Evolutionary conservation across 2,888 invertebrate genomes (phyloP).

Genomic region (Melanostoma mellinum): DNA sequence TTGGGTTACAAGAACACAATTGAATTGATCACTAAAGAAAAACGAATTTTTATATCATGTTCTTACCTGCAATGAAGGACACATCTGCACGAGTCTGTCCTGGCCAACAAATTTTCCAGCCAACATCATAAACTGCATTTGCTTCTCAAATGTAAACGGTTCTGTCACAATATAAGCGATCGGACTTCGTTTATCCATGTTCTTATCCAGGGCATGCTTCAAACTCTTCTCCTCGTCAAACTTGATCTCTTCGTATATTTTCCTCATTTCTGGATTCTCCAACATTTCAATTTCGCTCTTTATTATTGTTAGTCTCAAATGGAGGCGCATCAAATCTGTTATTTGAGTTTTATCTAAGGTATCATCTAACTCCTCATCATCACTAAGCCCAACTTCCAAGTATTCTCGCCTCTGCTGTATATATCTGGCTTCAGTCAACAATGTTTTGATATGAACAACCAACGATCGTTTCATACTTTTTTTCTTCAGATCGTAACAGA

Average conservation of each 20-base stretch:
- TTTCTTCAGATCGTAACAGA: constrained; percentile 85
- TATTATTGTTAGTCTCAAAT: constrained; percentile 84
- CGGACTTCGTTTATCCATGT: constrained; percentile 56
- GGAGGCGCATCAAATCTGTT: constrained; percentile 83
- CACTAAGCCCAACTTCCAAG: constrained; percentile 81
- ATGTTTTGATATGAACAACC: constrained; percentile 83
- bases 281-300: constrained; percentile 84
- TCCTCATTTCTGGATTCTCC: constrained; percentile 84
- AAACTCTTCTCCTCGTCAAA: constrained; percentile 70
- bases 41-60: not conserved
- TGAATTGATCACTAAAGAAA: no score
- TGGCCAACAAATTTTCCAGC: constrained; percentile 80
- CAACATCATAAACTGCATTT: constrained; percentile 81
- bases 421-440: constrained; percentile 84
- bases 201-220: constrained; percentile 40
- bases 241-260: constrained; percentile 81
- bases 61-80: constrained; percentile 78
- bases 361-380: constrained; percentile 79
- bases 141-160: constrained; percentile 82
- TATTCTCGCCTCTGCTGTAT: constrained; percentile 82
- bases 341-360: constrained; percentile 79
- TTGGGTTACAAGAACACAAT: no score
- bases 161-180: constrained; percentile 82
- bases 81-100: constrained; percentile 81
- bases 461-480: constrained; percentile 83